Conservation (phyloP, 2,888 invertebrate genomes). For the Drosophila mimetica region DNA sequence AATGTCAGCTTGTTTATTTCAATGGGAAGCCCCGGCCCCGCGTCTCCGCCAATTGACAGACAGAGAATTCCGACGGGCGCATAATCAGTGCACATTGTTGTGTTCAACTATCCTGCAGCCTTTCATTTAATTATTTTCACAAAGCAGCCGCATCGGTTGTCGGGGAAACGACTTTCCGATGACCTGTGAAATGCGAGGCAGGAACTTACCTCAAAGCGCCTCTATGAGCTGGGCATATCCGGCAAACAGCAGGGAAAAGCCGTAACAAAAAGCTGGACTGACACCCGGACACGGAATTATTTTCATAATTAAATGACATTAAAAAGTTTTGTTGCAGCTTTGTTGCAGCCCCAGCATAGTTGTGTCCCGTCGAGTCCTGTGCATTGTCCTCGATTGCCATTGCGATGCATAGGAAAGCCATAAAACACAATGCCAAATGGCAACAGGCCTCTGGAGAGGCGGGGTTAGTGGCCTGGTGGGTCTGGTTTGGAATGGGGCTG, state of each 20-base stretch:
- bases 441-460: conserved; percentile 33
- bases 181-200: conserved; percentile 14
- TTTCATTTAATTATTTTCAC: conserved; percentile 65
- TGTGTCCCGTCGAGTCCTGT: conserved; percentile 2
- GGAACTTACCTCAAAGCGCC: not conserved
- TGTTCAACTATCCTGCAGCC: conserved; percentile 65
- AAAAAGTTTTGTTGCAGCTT: conserved; percentile 38
- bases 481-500: conserved; percentile 26
- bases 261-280: conserved; percentile 36
- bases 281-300: conserved; percentile 44
- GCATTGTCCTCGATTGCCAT: conserved; percentile 51
- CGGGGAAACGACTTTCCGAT: conserved; percentile 21
- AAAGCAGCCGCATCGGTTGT: conserved; percentile 31
- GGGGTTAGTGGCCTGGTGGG: conserved; percentile 14
- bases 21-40: not conserved
- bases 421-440: conserved; percentile 55
- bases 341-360: conserved; percentile 6
- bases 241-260: not conserved
- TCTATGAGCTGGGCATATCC: not conserved
- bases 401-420: conserved; percentile 64
- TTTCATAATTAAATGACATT: conserved; percentile 72
- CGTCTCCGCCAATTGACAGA: not conserved
- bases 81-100: conserved; percentile 71
- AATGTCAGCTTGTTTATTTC: conserved; percentile 53
- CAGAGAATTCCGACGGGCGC: conserved; percentile 10